Percentiles rank a stretch among this genome's conserved stretches.
phyloP scores from a whole-genome alignment of 23 tunicate species.

The Corella eumyota region DNA sequence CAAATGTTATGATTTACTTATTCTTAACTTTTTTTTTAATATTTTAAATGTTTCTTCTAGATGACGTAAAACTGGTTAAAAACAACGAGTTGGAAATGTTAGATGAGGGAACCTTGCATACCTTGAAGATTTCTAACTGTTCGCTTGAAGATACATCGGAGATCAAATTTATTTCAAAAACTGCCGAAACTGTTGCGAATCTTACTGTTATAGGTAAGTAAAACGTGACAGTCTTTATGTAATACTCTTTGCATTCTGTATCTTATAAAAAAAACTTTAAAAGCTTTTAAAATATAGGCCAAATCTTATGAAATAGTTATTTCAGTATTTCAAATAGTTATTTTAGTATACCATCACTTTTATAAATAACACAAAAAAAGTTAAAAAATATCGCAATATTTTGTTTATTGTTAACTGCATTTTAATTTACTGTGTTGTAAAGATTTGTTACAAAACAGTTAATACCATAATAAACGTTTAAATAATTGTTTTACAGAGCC shows the following conservation, averaged over 20 bases:
- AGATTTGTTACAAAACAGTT: too few relatives aligned
- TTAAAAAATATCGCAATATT: too few relatives aligned
- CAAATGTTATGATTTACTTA: background rate
- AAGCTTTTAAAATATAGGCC: too few relatives aligned
- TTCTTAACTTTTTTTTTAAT: background rate
- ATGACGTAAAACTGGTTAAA: constrained; percentile 57
- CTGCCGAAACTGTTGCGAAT: constrained; percentile 35
- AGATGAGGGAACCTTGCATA: constrained; percentile 51
- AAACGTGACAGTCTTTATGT: too few relatives aligned
- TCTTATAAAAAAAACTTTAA: too few relatives aligned
- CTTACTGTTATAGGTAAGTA: constrained; percentile 69
- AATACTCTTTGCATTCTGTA: too few relatives aligned
- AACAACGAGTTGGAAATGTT: constrained; percentile 46
- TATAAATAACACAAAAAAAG: too few relatives aligned
- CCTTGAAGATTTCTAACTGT: constrained; percentile 32
- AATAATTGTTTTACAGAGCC: constrained; percentile 34
- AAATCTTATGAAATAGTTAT: background rate
- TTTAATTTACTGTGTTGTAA: too few relatives aligned
- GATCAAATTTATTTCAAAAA: constrained; percentile 68
- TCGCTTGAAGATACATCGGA: constrained; percentile 44
- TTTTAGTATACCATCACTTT: background rate
- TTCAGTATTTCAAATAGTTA: too few relatives aligned
- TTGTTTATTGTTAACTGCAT: too few relatives aligned
- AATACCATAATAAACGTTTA: too few relatives aligned
- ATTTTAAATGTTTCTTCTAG: constrained; percentile 20